Evolutionary conservation across 1,140 invertebrate species (phyloP).

Genomic region (Drosophila grimshawi): DNA sequence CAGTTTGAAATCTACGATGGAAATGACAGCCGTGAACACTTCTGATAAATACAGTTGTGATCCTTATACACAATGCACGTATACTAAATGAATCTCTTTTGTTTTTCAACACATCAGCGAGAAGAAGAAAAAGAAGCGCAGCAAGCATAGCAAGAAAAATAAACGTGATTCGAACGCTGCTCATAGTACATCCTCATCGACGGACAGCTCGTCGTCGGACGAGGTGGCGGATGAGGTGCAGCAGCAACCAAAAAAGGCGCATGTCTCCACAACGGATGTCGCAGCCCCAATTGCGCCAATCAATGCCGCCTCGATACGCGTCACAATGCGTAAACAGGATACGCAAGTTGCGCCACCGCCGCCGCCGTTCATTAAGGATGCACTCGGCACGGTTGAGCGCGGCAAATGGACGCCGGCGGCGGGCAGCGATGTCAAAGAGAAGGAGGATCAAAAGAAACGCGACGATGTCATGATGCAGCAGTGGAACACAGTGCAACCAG

Average conservation of each 20-base stretch:
- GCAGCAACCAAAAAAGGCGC: constrained; percentile 78
- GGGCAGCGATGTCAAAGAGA: constrained; percentile 16
- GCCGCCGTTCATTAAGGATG: constrained; percentile 63
- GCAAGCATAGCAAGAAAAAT: constrained; percentile 87
- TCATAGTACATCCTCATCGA: constrained; percentile 64
- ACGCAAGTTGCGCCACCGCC: constrained; percentile 67
- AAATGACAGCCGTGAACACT: too few relatives aligned
- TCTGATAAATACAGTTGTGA: too few relatives aligned
- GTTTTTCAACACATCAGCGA: constrained; percentile 39
- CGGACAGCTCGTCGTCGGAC: constrained; percentile 78
- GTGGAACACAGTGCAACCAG: constrained; percentile 87
- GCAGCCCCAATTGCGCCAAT: constrained; percentile 83
- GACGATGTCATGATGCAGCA: constrained; percentile 86
- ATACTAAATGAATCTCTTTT: background rate
- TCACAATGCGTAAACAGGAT: constrained; percentile 89
- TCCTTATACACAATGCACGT: background rate
- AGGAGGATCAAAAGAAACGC: constrained; percentile 60
- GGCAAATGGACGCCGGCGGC: constrained; percentile 69
- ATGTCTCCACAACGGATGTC: constrained; percentile 9
- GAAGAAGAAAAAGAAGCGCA: constrained; percentile 87
- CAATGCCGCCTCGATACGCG: constrained; percentile 87
- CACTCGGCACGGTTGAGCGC: constrained; percentile 65
- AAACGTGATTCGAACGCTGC: constrained; percentile 83
- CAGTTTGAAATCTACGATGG: background rate
- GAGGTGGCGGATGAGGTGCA: constrained; percentile 84